Base-by-base conservation (phyloP, 2,797 vertebrate species). In the Schizothorax lantsangensis region DNA sequence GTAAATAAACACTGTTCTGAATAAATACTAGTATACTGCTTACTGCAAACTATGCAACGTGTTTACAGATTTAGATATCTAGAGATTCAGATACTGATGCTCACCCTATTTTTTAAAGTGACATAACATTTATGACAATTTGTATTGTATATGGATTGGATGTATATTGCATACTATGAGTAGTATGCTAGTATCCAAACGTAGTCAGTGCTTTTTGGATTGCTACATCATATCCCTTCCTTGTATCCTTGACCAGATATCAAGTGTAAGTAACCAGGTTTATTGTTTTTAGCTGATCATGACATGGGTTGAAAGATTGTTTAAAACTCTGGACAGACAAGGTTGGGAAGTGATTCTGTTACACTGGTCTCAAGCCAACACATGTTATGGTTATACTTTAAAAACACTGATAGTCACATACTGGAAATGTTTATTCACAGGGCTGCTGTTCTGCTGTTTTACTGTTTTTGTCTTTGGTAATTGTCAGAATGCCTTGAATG, bases 311-410 rank as follows among this genome's bases (percentile, higher is more conserved):
- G 52, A 38, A 78, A 78, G 52, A 47, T 47, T 80, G 57, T 80
- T 64, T 45, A 33, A 49, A 68, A 33, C 62, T 68, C 49, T 68
- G 43, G 2, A 36, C 79, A 68, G 62, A 68, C 79, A 49, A 81
- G 43, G 62, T 49, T 66, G 62, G 43, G 43, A 81, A 33, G 9
- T 68, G 43, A 81, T 68, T 81, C 26, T 23, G 19, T 68, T 68
- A 66, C 79, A 68, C 59, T 36, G 43, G 59, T 68, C 62, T 81
- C 62, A 81, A 62, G 57, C 57, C 43, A 79, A 79, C 78, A 30
- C 78, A 30, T 79, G 78, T 64, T 79, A 79, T 64, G 57, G 57
- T 79, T 79, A 79, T 79, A 62, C 57, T 79, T 62, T 30, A 64
- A 79, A 79, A 79, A 79, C 78, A 79, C 78, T 12, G 54, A 62